These are phyloP conservation scores for Tylochromis polylepis DNA, from an alignment of 2,113 vertebrate species.

Conservation along the genomic window DNA sequence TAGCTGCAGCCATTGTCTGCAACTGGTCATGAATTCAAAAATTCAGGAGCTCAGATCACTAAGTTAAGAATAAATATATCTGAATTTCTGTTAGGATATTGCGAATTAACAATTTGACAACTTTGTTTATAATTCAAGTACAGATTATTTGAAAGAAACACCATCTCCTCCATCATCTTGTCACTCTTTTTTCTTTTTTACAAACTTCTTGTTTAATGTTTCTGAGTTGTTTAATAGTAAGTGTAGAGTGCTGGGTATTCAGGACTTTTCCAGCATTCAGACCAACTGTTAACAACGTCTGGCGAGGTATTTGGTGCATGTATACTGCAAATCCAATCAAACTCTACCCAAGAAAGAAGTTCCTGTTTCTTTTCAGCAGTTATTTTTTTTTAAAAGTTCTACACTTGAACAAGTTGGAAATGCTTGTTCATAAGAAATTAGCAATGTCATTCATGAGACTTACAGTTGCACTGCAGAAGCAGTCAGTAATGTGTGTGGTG, in stretches of 20 bases:
- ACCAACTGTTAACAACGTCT: rapidly evolving
- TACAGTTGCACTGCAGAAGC: background rate
- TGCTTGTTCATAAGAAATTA: background rate
- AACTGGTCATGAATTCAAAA: background rate
- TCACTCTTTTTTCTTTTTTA: background rate
- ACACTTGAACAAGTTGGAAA: background rate
- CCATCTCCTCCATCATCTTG: background rate
- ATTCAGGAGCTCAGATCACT: background rate
- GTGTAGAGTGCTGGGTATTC: background rate
- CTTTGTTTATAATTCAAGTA: background rate
- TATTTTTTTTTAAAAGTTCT: background rate
- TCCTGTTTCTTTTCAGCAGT: background rate
- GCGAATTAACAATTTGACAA: rapidly evolving
- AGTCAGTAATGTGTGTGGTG: background rate
- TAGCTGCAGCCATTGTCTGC: background rate
- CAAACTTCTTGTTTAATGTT: background rate
- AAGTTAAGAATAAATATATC: background rate
- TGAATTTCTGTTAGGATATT: rapidly evolving
- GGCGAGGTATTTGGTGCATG: background rate
- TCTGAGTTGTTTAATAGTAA: background rate
- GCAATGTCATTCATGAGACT: background rate
- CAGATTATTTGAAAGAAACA: background rate
- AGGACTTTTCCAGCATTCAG: background rate
- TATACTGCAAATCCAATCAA: background rate
- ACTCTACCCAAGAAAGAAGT: background rate